A percentile compares a stretch with the other conserved stretches of the same genome.
These are phyloP conservation scores for Cepphus grylle DNA, from an alignment of 2,113 vertebrate species.

Conservation along the genomic window DNA sequence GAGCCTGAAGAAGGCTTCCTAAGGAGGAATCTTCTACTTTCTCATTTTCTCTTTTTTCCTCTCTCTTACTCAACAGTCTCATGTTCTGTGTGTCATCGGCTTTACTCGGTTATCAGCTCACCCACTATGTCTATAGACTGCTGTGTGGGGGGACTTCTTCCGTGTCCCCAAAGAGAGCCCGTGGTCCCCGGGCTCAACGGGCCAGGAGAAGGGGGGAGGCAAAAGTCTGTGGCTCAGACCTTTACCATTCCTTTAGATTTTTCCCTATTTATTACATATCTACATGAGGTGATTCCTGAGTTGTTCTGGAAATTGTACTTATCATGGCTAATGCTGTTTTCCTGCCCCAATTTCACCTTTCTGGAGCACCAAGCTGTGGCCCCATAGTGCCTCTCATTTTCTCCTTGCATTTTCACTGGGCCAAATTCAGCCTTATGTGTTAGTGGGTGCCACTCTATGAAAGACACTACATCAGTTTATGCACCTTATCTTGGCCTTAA, in stretches of 20 bases:
- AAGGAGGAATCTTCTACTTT: neutral
- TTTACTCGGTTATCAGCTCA: neutral
- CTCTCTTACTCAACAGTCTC: accelerated
- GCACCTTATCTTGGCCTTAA: neutral
- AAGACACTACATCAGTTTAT: neutral
- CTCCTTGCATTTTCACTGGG: neutral
- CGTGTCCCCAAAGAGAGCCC: neutral
- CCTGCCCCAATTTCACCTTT: neutral
- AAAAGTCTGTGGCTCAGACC: neutral
- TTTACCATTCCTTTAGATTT: neutral
- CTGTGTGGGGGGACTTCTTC: neutral
- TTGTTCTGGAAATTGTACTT: neutral
- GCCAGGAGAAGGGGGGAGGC: neutral
- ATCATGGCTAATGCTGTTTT: neutral
- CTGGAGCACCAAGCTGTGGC: neutral
- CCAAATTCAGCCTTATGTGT: neutral
- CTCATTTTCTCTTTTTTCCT: neutral
- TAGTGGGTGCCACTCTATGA: neutral
- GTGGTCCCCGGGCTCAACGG: too few species aligned
- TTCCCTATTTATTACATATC: accelerated
- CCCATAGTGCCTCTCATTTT: neutral
- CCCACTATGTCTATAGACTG: accelerated
- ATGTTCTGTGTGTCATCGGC: neutral
- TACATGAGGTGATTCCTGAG: neutral
- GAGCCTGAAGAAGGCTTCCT: neutral